Evolutionary conservation across 2,888 invertebrate species (phyloP).

Genomic region (Dione juno): DNA sequence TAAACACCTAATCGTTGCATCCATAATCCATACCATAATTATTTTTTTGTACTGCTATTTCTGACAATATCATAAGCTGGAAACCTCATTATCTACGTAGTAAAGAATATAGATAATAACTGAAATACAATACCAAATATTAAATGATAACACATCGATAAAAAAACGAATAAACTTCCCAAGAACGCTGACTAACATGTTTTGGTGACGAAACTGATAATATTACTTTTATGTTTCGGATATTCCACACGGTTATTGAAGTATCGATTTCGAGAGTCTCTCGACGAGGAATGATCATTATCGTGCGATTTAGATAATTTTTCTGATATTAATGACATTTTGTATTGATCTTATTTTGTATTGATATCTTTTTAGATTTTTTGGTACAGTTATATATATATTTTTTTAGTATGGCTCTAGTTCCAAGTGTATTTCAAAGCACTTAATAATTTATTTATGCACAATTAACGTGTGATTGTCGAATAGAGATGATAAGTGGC

Average conservation of each 20-base stretch:
- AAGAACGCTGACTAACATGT: neutral
- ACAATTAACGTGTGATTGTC: conserved; percentile 67
- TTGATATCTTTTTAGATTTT: neutral
- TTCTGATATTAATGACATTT: conserved; percentile 4
- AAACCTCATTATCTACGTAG: neutral
- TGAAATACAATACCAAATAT: conserved; percentile 9
- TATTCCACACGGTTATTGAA: neutral
- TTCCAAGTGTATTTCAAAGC: conserved; percentile 36
- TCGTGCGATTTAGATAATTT: conserved; percentile 9
- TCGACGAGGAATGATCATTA: conserved; percentile 2
- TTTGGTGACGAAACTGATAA: neutral
- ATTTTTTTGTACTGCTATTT: too few relatives aligned
- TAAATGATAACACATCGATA: conserved; percentile 1
- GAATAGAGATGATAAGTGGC: conserved; percentile 64
- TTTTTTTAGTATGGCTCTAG: conserved; percentile 17
- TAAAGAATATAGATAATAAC: neutral
- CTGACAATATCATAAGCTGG: neutral
- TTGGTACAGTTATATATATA: neutral
- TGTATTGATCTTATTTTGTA: neutral
- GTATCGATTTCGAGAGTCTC: conserved; percentile 19
- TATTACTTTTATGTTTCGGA: conserved; percentile 5
- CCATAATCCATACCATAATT: too few relatives aligned
- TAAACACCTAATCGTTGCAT: too few relatives aligned
- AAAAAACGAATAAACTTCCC: conserved; percentile 1
- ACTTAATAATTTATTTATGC: conserved; percentile 58